phyloP scores from a whole-genome alignment of 2,888 invertebrate species.

The Thereva nobilitata region DNA sequence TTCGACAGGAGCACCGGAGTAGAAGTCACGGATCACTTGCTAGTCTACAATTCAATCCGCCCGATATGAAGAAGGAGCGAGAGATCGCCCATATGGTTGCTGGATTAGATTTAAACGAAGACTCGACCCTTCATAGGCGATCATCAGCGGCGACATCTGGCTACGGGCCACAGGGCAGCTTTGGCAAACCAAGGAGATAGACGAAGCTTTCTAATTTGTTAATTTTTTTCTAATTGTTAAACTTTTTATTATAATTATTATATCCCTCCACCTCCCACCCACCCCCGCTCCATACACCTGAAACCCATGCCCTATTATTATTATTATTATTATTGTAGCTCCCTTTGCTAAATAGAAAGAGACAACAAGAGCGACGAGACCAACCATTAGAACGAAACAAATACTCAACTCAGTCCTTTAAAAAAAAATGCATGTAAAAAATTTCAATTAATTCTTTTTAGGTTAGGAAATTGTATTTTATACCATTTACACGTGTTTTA shows the following conservation, averaged over 20 bases:
- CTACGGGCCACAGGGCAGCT: conserved; percentile 50
- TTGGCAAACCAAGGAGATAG: conserved; percentile 57
- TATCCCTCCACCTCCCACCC: background rate
- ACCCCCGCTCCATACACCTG: no score
- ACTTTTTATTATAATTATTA: conserved; percentile 16
- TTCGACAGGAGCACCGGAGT: conserved; percentile 90
- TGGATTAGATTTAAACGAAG: conserved; percentile 81
- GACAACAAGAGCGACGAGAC: background rate
- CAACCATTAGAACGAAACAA: conserved; percentile 8
- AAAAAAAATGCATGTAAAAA: no score
- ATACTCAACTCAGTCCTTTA: conserved; percentile 18
- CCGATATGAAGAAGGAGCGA: conserved; percentile 84
- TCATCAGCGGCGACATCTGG: conserved; percentile 36
- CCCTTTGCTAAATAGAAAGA: background rate
- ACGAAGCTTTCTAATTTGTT: conserved; percentile 4
- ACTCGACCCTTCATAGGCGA: conserved; percentile 59
- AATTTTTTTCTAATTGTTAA: conserved; percentile 18
- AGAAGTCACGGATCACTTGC: conserved; percentile 90
- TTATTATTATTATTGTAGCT: background rate
- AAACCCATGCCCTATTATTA: no score
- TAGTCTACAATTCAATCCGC: conserved; percentile 85
- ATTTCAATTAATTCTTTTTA: no score
- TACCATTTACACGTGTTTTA: no score
- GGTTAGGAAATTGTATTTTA: no score
- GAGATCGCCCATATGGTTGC: conserved; percentile 93